Conservation (phyloP, 2,797 vertebrate genomes). For the Helarctos malayanus region DNA sequence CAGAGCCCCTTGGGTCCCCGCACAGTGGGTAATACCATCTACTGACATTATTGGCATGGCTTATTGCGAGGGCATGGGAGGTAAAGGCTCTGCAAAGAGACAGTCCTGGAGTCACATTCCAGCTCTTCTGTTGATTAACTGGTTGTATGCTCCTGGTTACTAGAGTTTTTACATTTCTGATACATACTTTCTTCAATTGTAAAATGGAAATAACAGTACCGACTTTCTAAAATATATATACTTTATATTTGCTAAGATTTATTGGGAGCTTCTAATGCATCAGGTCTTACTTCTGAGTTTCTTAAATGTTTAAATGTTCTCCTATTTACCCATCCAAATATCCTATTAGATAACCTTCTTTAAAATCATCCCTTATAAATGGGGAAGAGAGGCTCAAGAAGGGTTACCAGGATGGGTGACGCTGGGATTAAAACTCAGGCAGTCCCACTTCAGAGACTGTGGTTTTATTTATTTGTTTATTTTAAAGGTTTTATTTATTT, state of each 20-base stretch:
- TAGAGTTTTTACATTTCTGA: background rate
- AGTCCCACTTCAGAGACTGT: background rate
- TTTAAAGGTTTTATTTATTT: too few species aligned
- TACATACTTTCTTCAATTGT: background rate
- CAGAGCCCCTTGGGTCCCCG: background rate
- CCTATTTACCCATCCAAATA: background rate
- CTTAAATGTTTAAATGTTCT: background rate
- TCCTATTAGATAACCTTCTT: background rate
- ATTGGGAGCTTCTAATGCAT: background rate
- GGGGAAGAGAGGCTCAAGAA: background rate
- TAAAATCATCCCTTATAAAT: background rate
- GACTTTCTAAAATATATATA: background rate
- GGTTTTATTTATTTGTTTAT: background rate
- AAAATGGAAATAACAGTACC: background rate
- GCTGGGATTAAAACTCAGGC: background rate
- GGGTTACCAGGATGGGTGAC: background rate
- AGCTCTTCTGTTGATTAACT: background rate
- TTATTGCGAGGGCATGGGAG: background rate
- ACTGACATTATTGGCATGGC: background rate
- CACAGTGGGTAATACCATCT: background rate
- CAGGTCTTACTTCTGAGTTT: background rate
- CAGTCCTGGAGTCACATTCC: background rate
- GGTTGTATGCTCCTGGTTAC: background rate
- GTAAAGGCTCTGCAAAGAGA: background rate
- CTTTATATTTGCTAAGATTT: background rate